phyloP scores from a whole-genome alignment of 2,888 invertebrate genomes.

The Brenthis daphne region DNA sequence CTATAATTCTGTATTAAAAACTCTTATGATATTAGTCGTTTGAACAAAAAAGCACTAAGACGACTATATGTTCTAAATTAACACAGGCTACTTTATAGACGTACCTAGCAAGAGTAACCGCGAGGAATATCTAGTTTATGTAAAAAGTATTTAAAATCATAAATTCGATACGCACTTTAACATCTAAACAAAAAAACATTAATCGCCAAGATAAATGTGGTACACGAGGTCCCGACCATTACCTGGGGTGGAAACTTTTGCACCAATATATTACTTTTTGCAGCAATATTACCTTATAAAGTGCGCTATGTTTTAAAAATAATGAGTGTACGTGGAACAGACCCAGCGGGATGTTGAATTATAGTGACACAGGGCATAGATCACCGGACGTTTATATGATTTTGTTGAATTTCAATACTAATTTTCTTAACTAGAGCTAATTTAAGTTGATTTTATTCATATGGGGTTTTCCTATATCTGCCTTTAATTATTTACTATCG shows the following conservation, averaged over 20 bases:
- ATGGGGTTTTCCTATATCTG: conserved; percentile 3
- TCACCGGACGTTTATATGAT: conserved; percentile 40
- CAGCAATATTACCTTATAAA: conserved; percentile 60
- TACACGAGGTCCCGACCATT: conserved; percentile 40
- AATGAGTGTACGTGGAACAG: conserved; percentile 48
- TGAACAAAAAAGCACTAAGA: too few species aligned
- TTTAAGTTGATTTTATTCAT: conserved; percentile 6
- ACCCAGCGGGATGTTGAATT: conserved; percentile 52
- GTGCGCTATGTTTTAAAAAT: conserved; percentile 66
- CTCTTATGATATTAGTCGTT: too few species aligned
- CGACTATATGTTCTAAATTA: too few species aligned
- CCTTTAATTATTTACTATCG: neutral
- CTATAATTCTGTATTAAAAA: too few species aligned
- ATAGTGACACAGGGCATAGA: conserved; percentile 48
- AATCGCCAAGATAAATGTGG: conserved; percentile 41
- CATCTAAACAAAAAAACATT: conserved; percentile 24
- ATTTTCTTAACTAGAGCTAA: conserved; percentile 35
- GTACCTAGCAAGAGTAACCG: too few species aligned
- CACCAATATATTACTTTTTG: conserved; percentile 53
- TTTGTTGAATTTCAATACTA: conserved; percentile 36
- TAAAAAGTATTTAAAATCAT: neutral
- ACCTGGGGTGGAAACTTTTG: conserved; percentile 42
- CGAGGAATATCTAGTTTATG: too few species aligned
- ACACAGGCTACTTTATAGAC: too few species aligned
- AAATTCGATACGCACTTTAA: neutral